Percentiles rank a stretch among this genome's conserved stretches.
Conservation (phyloP, 2,888 invertebrate genomes). For the Lacanobia wlatinum region DNA sequence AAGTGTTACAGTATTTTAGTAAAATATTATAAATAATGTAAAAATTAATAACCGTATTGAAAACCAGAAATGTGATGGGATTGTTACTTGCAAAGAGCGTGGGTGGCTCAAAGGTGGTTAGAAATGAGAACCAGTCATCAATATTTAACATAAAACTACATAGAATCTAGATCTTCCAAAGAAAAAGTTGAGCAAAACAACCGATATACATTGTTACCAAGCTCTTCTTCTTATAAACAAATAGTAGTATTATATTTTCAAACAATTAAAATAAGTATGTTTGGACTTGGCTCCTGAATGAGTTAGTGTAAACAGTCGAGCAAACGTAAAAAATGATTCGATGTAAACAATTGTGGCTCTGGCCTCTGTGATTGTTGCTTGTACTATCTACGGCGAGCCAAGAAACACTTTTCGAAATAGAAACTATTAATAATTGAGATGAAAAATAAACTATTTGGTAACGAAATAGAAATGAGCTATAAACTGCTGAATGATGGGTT, state of each 20-base stretch:
- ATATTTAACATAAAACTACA: constrained; percentile 5
- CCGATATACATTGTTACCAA: constrained; percentile 15
- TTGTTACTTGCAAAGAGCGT: constrained; percentile 22
- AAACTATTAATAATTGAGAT: constrained; percentile 48
- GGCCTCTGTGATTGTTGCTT: constrained; percentile 36
- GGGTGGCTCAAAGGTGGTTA: constrained; percentile 10
- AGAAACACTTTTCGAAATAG: constrained; percentile 47
- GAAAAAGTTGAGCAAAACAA: constrained; percentile 17
- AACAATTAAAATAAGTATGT: constrained; percentile 45
- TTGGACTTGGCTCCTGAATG: constrained; percentile 39
- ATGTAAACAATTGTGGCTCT: constrained; percentile 48
- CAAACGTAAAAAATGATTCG: constrained; percentile 42
- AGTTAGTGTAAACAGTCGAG: constrained; percentile 47
- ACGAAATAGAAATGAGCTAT: constrained; percentile 39
- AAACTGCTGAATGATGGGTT: constrained; percentile 7
- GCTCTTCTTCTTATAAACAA: constrained; percentile 17
- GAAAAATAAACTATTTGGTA: constrained; percentile 43
- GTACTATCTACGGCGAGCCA: constrained; percentile 27
- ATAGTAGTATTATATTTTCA: constrained; percentile 15
- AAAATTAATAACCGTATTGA: constrained; percentile 11
- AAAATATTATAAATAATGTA: constrained; percentile 9
- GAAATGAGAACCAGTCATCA: constrained; percentile 10
- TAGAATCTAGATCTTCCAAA: constrained; percentile 7
- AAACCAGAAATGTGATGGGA: constrained; percentile 22
- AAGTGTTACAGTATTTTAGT: constrained; percentile 12